A percentile compares a stretch with the other conserved stretches of the same genome.
Conservation (phyloP, 2,797 vertebrate genomes). For the Pipistrellus pygmaeus region DNA sequence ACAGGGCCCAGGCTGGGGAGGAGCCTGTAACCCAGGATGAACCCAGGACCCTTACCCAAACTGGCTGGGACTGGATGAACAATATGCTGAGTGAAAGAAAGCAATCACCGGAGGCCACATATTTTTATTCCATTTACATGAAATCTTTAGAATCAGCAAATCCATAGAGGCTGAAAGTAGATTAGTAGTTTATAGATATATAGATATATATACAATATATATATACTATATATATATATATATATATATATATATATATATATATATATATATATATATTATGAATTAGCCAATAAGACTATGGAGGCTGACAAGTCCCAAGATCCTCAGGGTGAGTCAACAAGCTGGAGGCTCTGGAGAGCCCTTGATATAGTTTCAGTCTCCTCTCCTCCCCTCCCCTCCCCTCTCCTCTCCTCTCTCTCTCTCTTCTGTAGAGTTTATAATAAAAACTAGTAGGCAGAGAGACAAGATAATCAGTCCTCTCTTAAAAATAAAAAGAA, state of each 20-base stretch:
- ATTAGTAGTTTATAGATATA: background rate
- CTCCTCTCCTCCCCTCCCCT: background rate
- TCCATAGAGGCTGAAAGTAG: background rate
- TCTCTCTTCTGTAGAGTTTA: background rate
- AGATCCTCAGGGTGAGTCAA: background rate
- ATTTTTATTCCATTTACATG: background rate
- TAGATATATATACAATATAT: background rate
- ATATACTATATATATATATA: background rate
- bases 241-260: background rate
- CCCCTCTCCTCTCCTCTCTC: background rate
- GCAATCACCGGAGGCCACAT: background rate
- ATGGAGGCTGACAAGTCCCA: background rate
- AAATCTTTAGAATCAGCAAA: background rate
- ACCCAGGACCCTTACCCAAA: too few relatives aligned
- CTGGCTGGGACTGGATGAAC: background rate
- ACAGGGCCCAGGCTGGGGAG: too few relatives aligned
- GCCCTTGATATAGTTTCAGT: background rate
- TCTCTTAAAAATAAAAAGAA: background rate
- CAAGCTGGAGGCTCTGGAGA: background rate
- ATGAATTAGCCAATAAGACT: background rate
- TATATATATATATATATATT: background rate
- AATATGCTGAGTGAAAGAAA: background rate
- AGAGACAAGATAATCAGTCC: background rate
- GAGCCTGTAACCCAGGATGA: too few relatives aligned
- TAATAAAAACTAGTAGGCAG: background rate